These are phyloP conservation scores for Drosophila chauvacae DNA, from an alignment of 1,140 invertebrate genomes.

Conservation along the genomic window DNA sequence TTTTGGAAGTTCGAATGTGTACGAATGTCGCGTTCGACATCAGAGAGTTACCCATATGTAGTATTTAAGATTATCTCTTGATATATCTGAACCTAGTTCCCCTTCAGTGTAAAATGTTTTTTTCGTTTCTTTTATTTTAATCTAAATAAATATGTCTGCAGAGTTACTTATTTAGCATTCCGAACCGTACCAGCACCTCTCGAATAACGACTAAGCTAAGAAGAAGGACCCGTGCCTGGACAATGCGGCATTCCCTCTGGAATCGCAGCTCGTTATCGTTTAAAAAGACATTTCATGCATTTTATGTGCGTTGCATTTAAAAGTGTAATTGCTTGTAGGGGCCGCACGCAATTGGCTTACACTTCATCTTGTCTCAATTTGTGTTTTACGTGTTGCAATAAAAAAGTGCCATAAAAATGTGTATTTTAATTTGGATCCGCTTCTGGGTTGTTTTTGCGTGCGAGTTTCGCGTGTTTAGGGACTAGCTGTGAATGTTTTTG, in stretches of 20 bases:
- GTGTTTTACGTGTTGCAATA: conserved; percentile 76
- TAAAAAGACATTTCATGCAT: conserved; percentile 53
- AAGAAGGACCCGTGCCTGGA: background rate
- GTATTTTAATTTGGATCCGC: conserved; percentile 44
- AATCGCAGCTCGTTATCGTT: conserved; percentile 27
- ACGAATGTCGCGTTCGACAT: too few relatives aligned
- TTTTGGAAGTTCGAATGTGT: too few relatives aligned
- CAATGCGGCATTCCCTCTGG: background rate
- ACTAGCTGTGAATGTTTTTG: conserved; percentile 55
- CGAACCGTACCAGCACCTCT: too few relatives aligned
- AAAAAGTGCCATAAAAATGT: conserved; percentile 70
- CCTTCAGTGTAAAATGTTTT: too few relatives aligned
- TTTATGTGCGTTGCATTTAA: conserved; percentile 56
- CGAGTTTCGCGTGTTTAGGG: conserved; percentile 57
- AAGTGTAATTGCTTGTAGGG: conserved; percentile 58
- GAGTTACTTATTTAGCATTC: background rate
- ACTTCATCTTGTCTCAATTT: conserved; percentile 69
- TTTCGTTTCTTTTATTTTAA: too few relatives aligned
- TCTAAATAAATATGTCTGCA: too few relatives aligned
- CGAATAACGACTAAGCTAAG: conserved; percentile 17
- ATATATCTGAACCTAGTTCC: too few relatives aligned
- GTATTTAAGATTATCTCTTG: too few relatives aligned
- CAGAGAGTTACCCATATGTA: too few relatives aligned
- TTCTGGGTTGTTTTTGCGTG: conserved; percentile 46
- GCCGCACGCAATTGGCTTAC: conserved; percentile 29